Base-by-base conservation (phyloP, 2,113 vertebrate genomes). In the Sylvicapra grimmia region DNA sequence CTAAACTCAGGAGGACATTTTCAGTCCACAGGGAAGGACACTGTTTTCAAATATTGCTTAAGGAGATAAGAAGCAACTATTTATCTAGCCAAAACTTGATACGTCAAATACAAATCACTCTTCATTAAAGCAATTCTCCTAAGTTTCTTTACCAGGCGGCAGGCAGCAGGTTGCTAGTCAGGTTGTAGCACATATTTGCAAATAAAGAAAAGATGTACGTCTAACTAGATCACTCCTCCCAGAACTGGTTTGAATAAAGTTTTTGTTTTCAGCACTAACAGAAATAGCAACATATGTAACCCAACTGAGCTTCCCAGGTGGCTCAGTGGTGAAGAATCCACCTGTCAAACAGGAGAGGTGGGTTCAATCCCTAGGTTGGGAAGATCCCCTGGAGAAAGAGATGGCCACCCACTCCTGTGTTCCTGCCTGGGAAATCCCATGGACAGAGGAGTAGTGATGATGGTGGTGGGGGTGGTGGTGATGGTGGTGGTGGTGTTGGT, bases 21-120 rank as follows among this genome's bases (percentile, higher is more conserved):
- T 96, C 21, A 56, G 75, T 94, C 33, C 82, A 77, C 65, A 40
- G 3, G 97, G 94, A 96, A 92, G 63, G 49, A 85, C 8, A 85
- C 31, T 89, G 56, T 94, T 95, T 93, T 90, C 95, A 97, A 96
- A 94, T 91, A 94, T 56, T 61, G 68, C 23, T 61, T 40, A 95
- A 72, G 44, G 19, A 90, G 89, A 56, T 87, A 94, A 89, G 58
- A 56, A 90, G 80, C 18, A 68, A 83, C 90, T 79, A 49, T 15
- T 49, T 58, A 90, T 18, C 82, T 77, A 83, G 44, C 47, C 65
- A 97, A 96, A 79, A 61, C 82, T 6, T 53, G 36, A 63, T 94
- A 77, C 4, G 12, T 72, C 80, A 92, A 96, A 47, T 72, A 85
- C 33, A 95, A 93, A 83, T 89, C 36, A 21, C 83, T 92, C 85